phyloP scores from a whole-genome alignment of 2,797 vertebrate genomes.

The Channallabes apus region DNA sequence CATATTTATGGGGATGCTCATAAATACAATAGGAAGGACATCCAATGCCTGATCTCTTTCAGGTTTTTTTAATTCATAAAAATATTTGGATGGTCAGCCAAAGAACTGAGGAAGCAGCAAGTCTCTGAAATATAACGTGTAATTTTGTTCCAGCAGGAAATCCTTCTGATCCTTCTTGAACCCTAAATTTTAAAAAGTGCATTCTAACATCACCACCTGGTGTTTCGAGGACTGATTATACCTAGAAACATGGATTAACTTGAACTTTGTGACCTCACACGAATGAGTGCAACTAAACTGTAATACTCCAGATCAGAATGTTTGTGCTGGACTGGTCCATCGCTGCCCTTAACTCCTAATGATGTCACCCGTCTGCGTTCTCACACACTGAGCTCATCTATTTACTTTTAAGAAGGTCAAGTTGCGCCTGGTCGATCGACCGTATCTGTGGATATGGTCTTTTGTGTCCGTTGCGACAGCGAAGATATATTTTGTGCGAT shows the following conservation, averaged over 20 bases:
- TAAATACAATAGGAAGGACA: background rate
- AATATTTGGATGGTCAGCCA: background rate
- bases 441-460: background rate
- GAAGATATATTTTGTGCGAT: background rate
- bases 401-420: constrained; percentile 39
- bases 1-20: background rate
- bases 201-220: background rate
- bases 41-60: too few relatives aligned
- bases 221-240: background rate
- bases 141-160: background rate
- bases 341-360: background rate
- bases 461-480: background rate
- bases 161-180: background rate
- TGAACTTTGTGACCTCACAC: background rate
- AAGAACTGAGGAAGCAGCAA: background rate
- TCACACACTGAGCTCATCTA: constrained; percentile 34
- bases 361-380: constrained; percentile 49
- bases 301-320: constrained; percentile 63
- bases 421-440: background rate
- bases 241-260: background rate
- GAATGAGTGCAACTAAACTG: constrained; percentile 48
- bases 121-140: background rate
- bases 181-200: background rate
- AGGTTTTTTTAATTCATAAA: background rate
- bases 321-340: constrained; percentile 12